A percentile compares a stretch with the other conserved stretches of the same genome.
Evolutionary conservation across 92 coral and sea anemone species (phyloP).

Genomic region (Montipora capitata): DNA sequence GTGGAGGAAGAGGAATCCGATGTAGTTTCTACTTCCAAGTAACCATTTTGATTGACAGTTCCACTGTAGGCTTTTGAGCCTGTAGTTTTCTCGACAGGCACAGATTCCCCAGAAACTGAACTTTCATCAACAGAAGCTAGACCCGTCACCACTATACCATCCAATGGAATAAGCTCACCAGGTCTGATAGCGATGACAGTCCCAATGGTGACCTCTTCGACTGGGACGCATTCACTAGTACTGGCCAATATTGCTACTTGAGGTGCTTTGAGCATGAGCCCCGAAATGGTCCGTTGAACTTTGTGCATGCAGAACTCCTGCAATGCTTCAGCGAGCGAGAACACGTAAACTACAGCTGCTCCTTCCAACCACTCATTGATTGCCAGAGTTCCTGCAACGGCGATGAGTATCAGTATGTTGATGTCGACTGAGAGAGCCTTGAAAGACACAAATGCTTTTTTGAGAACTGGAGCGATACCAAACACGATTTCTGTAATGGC

Average conservation of each 20-base stretch:
- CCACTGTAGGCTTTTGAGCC: conserved; percentile 90
- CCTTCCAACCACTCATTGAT: conserved; percentile 96
- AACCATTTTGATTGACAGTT: conserved; percentile 98
- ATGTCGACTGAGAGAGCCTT: conserved; percentile 85
- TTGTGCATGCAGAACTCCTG: conserved; percentile 89
- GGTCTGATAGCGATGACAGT: conserved; percentile 94
- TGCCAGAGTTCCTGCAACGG: conserved; percentile 92
- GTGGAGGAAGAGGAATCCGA: conserved; percentile 92
- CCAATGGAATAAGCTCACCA: conserved; percentile 96
- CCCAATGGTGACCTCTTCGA: conserved; percentile 88
- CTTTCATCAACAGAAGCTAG: conserved; percentile 98
- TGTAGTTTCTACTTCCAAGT: conserved; percentile 95
- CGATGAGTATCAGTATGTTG: conserved; percentile 89
- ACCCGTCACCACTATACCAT: conserved; percentile 95
- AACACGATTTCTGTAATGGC: conserved; percentile 92
- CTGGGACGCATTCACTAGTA: conserved; percentile 89
- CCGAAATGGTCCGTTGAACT: conserved; percentile 95
- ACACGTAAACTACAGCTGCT: conserved; percentile 96
- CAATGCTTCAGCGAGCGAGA: conserved; percentile 87
- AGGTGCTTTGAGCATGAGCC: conserved; percentile 95
- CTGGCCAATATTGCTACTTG: conserved; percentile 92
- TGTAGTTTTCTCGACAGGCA: conserved; percentile 92
- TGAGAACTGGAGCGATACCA: conserved; percentile 86
- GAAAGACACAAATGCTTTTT: conserved; percentile 78
- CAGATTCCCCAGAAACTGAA: conserved; percentile 95